Base-by-base conservation (phyloP, 2,888 invertebrate species). In the Pachymerium ferrugineum region DNA sequence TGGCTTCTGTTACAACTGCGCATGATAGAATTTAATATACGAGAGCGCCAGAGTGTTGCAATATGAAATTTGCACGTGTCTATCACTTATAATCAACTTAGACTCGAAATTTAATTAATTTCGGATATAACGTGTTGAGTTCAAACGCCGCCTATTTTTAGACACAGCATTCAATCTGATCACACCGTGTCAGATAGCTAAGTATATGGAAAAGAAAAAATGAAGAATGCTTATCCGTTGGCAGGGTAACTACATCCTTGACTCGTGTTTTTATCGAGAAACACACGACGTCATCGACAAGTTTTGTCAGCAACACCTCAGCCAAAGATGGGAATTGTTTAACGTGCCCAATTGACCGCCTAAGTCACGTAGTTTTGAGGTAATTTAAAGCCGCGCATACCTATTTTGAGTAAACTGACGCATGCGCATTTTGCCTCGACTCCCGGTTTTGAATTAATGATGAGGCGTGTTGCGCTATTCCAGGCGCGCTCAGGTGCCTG, bases 361-460 rank as follows among this genome's bases (percentile, higher is more conserved):
- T 54, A 54, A 54, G 47, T 54, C 47, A 54, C 47, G 47, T 22
- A 54, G 47, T 19, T 54, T 54, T 47, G 1, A 54, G 19, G 19
- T 19, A 54, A 16, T 16, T 54, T 54, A 54, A 54, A 54, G 47
- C 47, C 47, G 19, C 22, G 47, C 47, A 16, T 10, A 10, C 0
- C 47, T 54, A 54, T 54, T 54, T 54, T 22, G 19, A 22, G 22
- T 1, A 54, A 54, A 22, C 19, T 19, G 22, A 54, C 0, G 47
- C 47, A 54, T 16, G 47, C 47, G 16, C 47, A 19, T 54, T n/a
- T n/a, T n/a, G n/a, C n/a, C n/a, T n/a, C n/a, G n/a, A n/a, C n/a
- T n/a, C n/a, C n/a, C n/a, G n/a, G n/a, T n/a, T n/a, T 54, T 54
- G 47, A 19, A 54, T 54, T 54, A 54, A 54, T 54, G 47, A 54